These are phyloP conservation scores for Lasioglossum marginatum DNA, from an alignment of 2,888 invertebrate genomes.

Conservation along the genomic window DNA sequence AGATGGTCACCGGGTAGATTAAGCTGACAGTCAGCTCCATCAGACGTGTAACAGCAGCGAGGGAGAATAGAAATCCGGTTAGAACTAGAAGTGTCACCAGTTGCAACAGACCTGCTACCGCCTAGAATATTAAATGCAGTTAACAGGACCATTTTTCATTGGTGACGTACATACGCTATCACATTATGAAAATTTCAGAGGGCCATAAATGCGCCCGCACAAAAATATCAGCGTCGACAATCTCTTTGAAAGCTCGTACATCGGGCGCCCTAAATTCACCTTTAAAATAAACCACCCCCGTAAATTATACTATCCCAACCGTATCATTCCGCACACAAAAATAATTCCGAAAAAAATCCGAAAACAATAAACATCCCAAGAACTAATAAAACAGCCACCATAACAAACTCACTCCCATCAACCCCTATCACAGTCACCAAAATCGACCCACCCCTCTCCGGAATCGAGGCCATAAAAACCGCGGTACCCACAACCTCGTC, in stretches of 20 bases:
- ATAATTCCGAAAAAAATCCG: not conserved
- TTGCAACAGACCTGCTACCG: conserved; percentile 34
- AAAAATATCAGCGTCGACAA: not conserved
- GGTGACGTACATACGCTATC: not conserved
- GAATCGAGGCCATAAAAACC: not conserved
- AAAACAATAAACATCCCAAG: not conserved
- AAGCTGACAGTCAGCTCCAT: conserved; percentile 70
- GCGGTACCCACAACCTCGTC: not conserved
- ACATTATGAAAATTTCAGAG: not conserved
- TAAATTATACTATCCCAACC: not conserved
- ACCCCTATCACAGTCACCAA: not conserved
- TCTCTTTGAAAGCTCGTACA: not conserved
- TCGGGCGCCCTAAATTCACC: not conserved
- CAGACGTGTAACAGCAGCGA: conserved; percentile 72
- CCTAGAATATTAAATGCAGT: conserved; percentile 29
- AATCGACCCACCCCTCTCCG: not conserved
- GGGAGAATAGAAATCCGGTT: conserved; percentile 70
- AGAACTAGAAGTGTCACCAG: conserved; percentile 65
- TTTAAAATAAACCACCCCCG: not conserved
- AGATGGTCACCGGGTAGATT: conserved; percentile 67
- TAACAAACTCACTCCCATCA: not conserved
- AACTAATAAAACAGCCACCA: not conserved
- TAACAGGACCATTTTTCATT: not conserved
- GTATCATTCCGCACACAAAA: not conserved
- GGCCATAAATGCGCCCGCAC: not conserved